Base-by-base conservation (phyloP, 1,140 invertebrate species). In the Bradynema listronoti region DNA sequence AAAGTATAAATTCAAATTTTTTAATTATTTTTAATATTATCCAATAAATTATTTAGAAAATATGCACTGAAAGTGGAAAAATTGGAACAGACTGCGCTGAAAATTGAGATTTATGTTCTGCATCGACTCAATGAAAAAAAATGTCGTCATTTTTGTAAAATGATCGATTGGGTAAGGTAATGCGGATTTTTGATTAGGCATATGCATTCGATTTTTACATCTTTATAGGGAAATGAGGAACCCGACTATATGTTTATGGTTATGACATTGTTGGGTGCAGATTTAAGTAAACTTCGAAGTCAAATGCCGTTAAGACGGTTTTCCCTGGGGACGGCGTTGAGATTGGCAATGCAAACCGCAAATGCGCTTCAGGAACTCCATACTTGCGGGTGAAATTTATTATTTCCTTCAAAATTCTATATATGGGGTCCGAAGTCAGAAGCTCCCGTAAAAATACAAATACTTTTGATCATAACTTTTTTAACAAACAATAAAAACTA, bases 301-400 rank as follows among this genome's bases (percentile, higher is more conserved):
- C 39, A 68, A 72, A 29, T 65, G 66, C 27, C 68, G 60, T 27
- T 34, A 24, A 0, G 56, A 67, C 16, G 56, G n/a, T 73, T 74
- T 49, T 45, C 66, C 4, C 46, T 60, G 4, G 34, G 52, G 4
- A 73, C 71, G 6, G 63, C 65, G 16, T 36, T 69, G 9, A 32
- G 71, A n/a, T 34, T 73, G 27, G 71, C 50, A 11, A 68, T 69
- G 19, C 51, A 65, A 42, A 70, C 70, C 1, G 25, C 70, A n/a
- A 46, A 61, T 25, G 54, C n/a, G n/a, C n/a, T n/a, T n/a, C n/a
- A n/a, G n/a, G n/a, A n/a, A n/a, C n/a, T n/a, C n/a, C n/a, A n/a
- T n/a, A n/a, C n/a, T n/a, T n/a, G n/a, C n/a, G n/a, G n/a, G n/a
- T n/a, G n/a, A n/a, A n/a, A n/a, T n/a, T n/a, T n/a, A n/a, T n/a